Conservation (phyloP, 2,797 vertebrate species). For the Bradypodion pumilum region DNA sequence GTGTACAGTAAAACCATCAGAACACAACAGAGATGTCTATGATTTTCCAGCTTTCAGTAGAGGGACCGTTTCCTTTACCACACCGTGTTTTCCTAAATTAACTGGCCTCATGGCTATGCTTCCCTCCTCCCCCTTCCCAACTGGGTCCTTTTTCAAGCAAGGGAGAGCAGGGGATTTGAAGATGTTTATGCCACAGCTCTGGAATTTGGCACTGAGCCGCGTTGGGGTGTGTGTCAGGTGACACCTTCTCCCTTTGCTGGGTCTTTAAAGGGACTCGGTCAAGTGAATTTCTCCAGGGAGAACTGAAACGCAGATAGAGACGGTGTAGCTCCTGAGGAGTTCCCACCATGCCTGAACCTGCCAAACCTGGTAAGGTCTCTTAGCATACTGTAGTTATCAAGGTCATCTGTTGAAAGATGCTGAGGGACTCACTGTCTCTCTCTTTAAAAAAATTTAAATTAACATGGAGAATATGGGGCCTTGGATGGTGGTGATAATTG, state of each 20-base stretch:
- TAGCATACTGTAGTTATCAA: neutral
- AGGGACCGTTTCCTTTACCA: neutral
- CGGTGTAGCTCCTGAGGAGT: constrained; percentile 2
- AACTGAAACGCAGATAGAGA: constrained; percentile 10
- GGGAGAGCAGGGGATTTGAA: constrained; percentile 43
- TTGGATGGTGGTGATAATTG: neutral
- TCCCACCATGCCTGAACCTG: constrained; percentile 33
- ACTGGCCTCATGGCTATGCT: neutral
- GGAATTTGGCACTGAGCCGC: constrained; percentile 55
- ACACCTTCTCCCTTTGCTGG: constrained; percentile 50
- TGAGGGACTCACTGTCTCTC: neutral
- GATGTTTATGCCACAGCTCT: constrained; percentile 57
- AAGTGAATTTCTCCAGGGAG: constrained; percentile 33
- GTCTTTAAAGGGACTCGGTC: constrained; percentile 52
- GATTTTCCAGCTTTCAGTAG: neutral
- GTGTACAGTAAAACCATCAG: too few relatives aligned
- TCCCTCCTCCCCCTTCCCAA: neutral
- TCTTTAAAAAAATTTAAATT: neutral
- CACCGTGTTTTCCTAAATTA: neutral
- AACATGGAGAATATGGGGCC: neutral
- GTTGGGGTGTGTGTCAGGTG: constrained; percentile 56
- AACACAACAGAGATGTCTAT: neutral
- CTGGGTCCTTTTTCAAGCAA: constrained; percentile 30
- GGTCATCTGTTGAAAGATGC: neutral
- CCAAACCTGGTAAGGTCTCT: constrained; percentile 31